Evolutionary conservation across 35 echinoderm and acorn worm genomes (phyloP).

Genomic region (Anneissia japonica): DNA sequence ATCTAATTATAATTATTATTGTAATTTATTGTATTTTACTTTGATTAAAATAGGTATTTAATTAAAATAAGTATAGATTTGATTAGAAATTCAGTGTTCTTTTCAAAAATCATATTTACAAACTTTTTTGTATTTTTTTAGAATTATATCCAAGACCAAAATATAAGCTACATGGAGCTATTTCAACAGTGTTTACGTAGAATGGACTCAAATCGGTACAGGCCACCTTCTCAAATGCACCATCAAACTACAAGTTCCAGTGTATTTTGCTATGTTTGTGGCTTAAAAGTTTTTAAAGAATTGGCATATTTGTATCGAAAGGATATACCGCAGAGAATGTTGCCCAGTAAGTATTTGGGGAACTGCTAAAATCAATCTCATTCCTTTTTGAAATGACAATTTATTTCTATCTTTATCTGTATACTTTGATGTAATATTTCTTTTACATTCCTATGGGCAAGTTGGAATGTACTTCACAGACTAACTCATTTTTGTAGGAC

Average conservation of each 20-base stretch:
- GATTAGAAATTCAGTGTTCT: background rate
- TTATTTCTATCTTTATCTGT: no score
- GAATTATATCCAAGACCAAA: constrained; percentile 57
- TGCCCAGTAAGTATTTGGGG: constrained; percentile 63
- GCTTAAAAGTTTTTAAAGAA: constrained; percentile 62
- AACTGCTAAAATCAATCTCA: no score
- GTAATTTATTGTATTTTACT: no score
- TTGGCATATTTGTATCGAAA: constrained; percentile 66
- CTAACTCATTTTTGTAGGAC: no score
- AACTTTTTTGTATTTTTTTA: constrained; percentile 9
- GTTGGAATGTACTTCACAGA: no score
- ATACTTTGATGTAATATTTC: no score
- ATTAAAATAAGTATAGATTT: no score
- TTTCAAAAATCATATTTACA: background rate
- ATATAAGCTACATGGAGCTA: constrained; percentile 44
- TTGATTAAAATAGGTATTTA: no score
- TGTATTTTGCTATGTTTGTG: constrained; percentile 65
- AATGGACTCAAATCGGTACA: constrained; percentile 40
- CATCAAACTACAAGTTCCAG: constrained; percentile 9
- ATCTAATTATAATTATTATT: no score
- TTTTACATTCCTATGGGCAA: no score
- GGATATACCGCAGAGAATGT: constrained; percentile 36
- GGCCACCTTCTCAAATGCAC: constrained; percentile 10
- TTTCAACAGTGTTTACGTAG: constrained; percentile 34
- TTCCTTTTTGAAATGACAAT: no score